A percentile compares a stretch with the other conserved stretches of the same genome.
These are phyloP conservation scores for Aphaenogaster ashmeadi DNA, from an alignment of 1,140 invertebrate species.

Conservation along the genomic window DNA sequence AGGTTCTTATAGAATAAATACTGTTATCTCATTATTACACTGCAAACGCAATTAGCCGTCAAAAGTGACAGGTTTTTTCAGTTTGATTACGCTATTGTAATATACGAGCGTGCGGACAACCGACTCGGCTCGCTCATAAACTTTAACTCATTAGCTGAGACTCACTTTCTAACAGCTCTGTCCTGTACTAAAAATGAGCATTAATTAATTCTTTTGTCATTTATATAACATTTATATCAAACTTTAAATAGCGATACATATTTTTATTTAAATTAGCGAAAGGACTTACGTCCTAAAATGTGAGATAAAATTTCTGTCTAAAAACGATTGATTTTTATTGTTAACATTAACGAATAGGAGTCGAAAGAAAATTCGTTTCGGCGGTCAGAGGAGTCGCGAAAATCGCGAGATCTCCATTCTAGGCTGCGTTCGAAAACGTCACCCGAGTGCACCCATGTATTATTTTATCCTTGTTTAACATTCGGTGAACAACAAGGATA, in stretches of 20 bases:
- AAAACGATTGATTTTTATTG: background rate
- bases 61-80: constrained; percentile 49
- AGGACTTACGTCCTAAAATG: background rate
- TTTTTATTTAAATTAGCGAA: background rate
- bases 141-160: background rate
- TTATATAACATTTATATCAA: background rate
- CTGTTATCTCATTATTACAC: constrained; percentile 37
- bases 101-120: background rate
- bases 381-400: background rate
- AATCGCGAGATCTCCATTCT: constrained; percentile 37
- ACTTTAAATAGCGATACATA: background rate
- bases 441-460: no score
- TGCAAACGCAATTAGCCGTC: background rate
- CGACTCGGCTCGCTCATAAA: constrained; percentile 23
- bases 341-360: background rate
- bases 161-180: background rate
- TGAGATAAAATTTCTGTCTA: background rate
- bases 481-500: no score
- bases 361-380: background rate
- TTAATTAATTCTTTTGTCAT: background rate
- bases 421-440: background rate
- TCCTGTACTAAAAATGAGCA: background rate
- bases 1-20: constrained; percentile 8
- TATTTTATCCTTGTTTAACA: no score
- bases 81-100: constrained; percentile 15